phyloP scores from a whole-genome alignment of 2,797 vertebrate genomes.

The Myotis planiceps region DNA sequence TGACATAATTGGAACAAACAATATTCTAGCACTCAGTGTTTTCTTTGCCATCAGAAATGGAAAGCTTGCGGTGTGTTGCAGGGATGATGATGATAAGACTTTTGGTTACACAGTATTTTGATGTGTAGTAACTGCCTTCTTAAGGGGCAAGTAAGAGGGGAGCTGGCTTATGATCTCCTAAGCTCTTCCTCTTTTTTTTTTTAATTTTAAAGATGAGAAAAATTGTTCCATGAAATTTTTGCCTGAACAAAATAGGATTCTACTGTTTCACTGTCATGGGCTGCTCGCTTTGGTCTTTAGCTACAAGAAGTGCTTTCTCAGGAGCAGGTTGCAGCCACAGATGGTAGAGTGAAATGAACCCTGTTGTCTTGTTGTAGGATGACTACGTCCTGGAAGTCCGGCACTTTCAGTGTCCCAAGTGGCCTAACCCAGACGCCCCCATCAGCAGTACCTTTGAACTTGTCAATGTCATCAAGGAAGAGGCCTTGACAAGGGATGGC shows the following conservation, averaged over 20 bases:
- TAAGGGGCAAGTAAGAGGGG: not conserved
- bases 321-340: not conserved
- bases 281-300: not conserved
- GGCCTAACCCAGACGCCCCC: conserved; percentile 97
- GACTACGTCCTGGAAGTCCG: conserved; percentile 99
- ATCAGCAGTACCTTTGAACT: conserved; percentile 99
- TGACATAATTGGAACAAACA: conserved; percentile 53
- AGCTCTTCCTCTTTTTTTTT: not conserved
- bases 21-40: not conserved
- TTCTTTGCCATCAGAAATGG: conserved; percentile 39
- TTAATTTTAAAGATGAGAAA: not conserved
- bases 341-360: not conserved
- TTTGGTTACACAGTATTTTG: not conserved
- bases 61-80: not conserved
- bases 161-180: not conserved
- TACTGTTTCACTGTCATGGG: not conserved
- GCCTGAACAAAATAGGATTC: not conserved
- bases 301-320: not conserved
- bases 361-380: conserved; percentile 88
- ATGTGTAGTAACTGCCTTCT: not conserved
- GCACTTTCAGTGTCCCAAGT: conserved; percentile 99
- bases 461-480: conserved; percentile 99
- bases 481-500: conserved; percentile 97
- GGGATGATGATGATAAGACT: not conserved
- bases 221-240: not conserved